Percentiles rank a stretch among this genome's conserved stretches.
These are phyloP conservation scores for Zhuqinia jingwanae DNA, from an alignment of 2,888 invertebrate species.

Conservation along the genomic window DNA sequence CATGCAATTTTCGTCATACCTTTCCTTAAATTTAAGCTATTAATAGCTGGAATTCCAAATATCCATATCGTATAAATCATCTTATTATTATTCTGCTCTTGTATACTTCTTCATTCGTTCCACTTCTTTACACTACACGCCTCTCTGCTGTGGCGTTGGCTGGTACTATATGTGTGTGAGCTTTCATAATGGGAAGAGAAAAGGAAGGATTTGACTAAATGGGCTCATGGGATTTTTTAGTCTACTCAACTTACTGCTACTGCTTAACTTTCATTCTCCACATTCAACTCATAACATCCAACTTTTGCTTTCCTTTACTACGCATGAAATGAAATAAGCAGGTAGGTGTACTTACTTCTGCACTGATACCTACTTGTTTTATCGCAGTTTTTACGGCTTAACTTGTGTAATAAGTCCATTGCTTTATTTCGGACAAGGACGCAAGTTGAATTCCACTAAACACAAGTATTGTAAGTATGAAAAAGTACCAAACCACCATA, in stretches of 20 bases:
- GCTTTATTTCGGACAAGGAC: constrained; percentile 50
- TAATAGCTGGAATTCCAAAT: too few species aligned
- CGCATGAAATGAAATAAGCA: too few species aligned
- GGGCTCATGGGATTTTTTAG: constrained; percentile 48
- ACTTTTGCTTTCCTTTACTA: background rate
- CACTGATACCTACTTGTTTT: constrained; percentile 7
- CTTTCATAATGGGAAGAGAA: background rate
- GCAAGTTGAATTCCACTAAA: background rate
- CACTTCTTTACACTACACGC: constrained; percentile 7
- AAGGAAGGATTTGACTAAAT: constrained; percentile 44
- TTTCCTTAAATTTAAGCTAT: too few species aligned
- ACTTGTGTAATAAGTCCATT: constrained; percentile 20
- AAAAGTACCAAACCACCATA: background rate
- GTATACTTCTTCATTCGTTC: constrained; percentile 2
- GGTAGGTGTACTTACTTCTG: background rate
- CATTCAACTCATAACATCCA: background rate
- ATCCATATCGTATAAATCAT: background rate
- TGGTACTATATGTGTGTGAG: background rate
- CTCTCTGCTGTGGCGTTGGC: background rate
- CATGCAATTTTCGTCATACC: too few species aligned
- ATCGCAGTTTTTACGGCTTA: background rate
- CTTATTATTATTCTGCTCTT: constrained; percentile 16
- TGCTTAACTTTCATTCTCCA: constrained; percentile 5
- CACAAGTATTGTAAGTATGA: background rate
- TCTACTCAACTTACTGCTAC: too few species aligned